Conservation (phyloP, 2,888 invertebrate genomes). For the Omphaloscelis lunosa region DNA sequence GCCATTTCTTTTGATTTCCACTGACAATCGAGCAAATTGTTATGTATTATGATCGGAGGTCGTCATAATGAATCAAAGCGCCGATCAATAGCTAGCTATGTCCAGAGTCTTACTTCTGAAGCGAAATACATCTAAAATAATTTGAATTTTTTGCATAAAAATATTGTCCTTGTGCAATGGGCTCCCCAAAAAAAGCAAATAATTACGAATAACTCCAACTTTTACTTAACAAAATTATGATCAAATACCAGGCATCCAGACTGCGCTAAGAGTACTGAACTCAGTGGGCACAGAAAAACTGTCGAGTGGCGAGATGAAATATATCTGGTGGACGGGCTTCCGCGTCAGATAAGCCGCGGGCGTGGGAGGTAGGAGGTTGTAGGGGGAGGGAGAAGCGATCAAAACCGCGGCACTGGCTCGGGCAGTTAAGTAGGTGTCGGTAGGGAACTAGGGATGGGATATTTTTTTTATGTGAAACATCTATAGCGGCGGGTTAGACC, state of each 20-base stretch:
- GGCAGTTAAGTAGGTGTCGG: conserved; percentile 82
- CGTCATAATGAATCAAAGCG: background rate
- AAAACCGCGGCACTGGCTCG: conserved; percentile 74
- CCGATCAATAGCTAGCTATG: background rate
- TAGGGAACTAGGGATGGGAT: conserved; percentile 73
- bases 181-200: conserved; percentile 19
- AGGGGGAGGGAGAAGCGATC: conserved; percentile 73
- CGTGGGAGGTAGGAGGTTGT: conserved; percentile 48
- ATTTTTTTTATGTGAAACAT: too few relatives aligned
- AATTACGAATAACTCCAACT: conserved; percentile 37
- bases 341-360: conserved; percentile 81
- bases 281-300: conserved; percentile 71
- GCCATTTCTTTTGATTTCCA: background rate
- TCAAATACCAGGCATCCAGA: conserved; percentile 61
- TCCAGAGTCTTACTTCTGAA: background rate
- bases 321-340: conserved; percentile 79
- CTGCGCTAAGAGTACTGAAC: conserved; percentile 52
- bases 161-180: background rate
- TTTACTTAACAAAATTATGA: conserved; percentile 63
- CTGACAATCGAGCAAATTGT: background rate
- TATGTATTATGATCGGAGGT: background rate
- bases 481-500: too few relatives aligned
- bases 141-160: conserved; percentile 3
- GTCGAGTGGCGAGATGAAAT: conserved; percentile 81
- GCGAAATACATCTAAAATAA: background rate